These are phyloP conservation scores for Toxostoma redivivum DNA, from an alignment of 2,113 vertebrate genomes.

Conservation along the genomic window DNA sequence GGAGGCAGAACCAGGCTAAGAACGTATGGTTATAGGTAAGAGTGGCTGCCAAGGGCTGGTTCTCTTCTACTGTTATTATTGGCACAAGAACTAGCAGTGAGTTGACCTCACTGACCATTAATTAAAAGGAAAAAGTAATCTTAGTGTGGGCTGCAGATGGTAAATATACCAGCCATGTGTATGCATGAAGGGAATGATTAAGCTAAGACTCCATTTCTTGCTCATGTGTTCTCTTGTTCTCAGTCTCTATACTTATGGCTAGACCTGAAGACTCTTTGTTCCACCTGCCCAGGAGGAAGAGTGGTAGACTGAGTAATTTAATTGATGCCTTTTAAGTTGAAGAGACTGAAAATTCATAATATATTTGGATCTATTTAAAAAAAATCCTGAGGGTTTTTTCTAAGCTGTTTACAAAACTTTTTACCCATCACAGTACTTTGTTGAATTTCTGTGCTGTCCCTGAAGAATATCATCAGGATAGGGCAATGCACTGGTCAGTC, in stretches of 20 bases:
- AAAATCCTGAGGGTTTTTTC: not conserved
- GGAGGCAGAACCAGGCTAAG: not conserved
- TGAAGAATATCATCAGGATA: not conserved
- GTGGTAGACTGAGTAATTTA: not conserved
- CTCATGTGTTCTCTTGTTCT: not conserved
- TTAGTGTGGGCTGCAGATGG: not conserved
- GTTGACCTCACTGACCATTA: accelerated
- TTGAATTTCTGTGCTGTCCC: not conserved
- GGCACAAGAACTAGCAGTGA: not conserved
- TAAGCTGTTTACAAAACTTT: not conserved
- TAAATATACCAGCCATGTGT: not conserved
- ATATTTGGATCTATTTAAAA: not conserved
- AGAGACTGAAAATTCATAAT: not conserved
- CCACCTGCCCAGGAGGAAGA: not conserved
- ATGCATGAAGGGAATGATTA: not conserved
- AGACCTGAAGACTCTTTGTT: not conserved
- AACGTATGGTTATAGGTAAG: not conserved
- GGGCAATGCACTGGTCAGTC: not conserved
- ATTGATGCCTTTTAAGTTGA: not conserved
- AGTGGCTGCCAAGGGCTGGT: not conserved
- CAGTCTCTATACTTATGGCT: not conserved
- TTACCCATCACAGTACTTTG: not conserved
- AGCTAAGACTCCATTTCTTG: not conserved
- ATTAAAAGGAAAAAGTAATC: not conserved
- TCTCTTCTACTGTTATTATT: not conserved